Percentiles rank a stretch among this genome's conserved stretches.
Conservation (phyloP, 2,888 invertebrate species). For the Tipula helvola region DNA sequence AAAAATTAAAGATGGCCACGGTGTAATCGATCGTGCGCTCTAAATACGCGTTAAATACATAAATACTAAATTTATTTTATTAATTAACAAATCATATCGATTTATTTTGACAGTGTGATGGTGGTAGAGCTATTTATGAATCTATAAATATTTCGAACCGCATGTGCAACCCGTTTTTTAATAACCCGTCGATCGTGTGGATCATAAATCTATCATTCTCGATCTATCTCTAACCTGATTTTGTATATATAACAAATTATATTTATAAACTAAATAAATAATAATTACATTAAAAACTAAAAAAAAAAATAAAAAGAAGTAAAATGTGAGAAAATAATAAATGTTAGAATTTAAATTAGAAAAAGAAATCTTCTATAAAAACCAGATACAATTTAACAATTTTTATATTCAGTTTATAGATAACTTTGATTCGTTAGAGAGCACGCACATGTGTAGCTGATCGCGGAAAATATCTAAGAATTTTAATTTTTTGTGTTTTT, state of each 20-base stretch:
- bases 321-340: neutral
- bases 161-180: neutral
- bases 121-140: neutral
- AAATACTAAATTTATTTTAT: neutral
- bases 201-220: neutral
- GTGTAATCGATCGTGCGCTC: neutral
- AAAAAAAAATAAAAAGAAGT: neutral
- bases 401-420: neutral
- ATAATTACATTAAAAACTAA: neutral
- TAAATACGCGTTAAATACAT: neutral
- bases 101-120: neutral
- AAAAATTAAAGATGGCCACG: neutral
- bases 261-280: neutral
- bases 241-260: neutral
- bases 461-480: neutral
- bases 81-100: neutral
- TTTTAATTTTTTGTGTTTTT: neutral
- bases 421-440: neutral
- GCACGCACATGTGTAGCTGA: neutral
- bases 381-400: neutral
- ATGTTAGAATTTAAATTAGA: neutral
- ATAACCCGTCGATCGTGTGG: neutral
- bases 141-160: neutral
- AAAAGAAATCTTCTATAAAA: neutral
- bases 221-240: neutral